These are phyloP conservation scores for Camponotus vicinus DNA, from an alignment of 1,140 invertebrate species.

Conservation along the genomic window DNA sequence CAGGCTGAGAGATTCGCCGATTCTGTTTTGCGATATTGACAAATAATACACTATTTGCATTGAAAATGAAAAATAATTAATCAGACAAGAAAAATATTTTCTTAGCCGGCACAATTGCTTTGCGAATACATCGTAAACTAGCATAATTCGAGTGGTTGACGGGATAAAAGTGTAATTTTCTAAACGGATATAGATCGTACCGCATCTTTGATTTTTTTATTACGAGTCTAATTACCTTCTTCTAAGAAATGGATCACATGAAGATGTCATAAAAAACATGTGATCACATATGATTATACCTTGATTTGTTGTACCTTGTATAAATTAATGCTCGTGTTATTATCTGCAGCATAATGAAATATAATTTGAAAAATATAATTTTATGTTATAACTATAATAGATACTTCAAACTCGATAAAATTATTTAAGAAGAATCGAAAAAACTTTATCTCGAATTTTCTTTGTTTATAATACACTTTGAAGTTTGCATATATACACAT, in stretches of 20 bases:
- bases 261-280: neutral
- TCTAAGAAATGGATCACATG: neutral
- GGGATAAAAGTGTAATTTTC: neutral
- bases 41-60: neutral
- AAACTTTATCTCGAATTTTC: neutral
- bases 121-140: neutral
- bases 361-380: neutral
- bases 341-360: neutral
- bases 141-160: neutral
- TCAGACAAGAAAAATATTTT: neutral
- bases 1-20: neutral
- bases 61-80: slow-evolving; percentile 1
- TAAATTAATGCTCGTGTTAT: neutral
- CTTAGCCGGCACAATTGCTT: neutral
- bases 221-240: neutral
- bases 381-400: neutral
- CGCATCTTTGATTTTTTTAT: neutral
- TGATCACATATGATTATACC: neutral
- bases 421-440: neutral
- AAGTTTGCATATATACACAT: neutral
- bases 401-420: neutral
- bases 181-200: neutral
- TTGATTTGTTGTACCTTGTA: neutral
- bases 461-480: neutral
- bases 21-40: neutral